phyloP scores from a whole-genome alignment of 2,113 vertebrate genomes.

The Macrotus californicus region DNA sequence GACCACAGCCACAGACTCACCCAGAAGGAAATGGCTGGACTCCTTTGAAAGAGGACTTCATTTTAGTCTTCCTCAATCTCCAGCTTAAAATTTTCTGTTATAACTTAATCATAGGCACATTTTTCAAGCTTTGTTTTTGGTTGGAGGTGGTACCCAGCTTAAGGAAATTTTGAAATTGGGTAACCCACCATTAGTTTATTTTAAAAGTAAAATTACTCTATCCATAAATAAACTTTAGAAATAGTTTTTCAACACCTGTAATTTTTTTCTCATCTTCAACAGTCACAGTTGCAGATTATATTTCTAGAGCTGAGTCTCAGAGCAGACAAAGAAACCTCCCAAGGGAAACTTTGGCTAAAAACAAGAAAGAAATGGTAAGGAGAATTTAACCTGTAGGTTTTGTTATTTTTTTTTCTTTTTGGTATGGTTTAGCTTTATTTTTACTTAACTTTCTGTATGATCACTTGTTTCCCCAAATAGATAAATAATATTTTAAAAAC shows the following conservation, averaged over 20 bases:
- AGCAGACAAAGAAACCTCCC: slow-evolving; percentile 92
- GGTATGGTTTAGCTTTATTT: slow-evolving; percentile 59
- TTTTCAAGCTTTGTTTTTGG: slow-evolving; percentile 54
- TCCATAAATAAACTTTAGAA: slow-evolving; percentile 71
- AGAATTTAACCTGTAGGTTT: slow-evolving; percentile 71
- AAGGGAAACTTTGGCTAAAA: slow-evolving; percentile 91
- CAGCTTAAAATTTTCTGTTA: slow-evolving; percentile 44
- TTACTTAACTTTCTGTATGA: slow-evolving; percentile 55
- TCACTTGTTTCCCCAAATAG: slow-evolving; percentile 58
- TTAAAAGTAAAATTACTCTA: slow-evolving; percentile 70
- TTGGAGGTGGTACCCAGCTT: slow-evolving; percentile 65
- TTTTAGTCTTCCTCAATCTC: slow-evolving; percentile 36
- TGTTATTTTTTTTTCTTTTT: slow-evolving; percentile 13
- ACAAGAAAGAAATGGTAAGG: slow-evolving; percentile 93
- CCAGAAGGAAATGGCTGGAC: slow-evolving; percentile 35
- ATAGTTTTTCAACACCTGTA: slow-evolving; percentile 76
- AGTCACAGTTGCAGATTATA: slow-evolving; percentile 99
- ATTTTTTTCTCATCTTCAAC: slow-evolving; percentile 78
- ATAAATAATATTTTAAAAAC: slow-evolving; percentile 52
- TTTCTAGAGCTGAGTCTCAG: slow-evolving; percentile 98
- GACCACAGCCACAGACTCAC: background rate
- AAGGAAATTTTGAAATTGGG: slow-evolving; percentile 64
- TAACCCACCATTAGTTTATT: slow-evolving; percentile 55
- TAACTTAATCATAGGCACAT: slow-evolving; percentile 11
- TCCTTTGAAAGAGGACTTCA: slow-evolving; percentile 49